Percentiles rank a stretch among this genome's conserved stretches.
phyloP scores from a whole-genome alignment of 92 coral and sea anemone genomes.

The Chrysogorgia sp. region DNA sequence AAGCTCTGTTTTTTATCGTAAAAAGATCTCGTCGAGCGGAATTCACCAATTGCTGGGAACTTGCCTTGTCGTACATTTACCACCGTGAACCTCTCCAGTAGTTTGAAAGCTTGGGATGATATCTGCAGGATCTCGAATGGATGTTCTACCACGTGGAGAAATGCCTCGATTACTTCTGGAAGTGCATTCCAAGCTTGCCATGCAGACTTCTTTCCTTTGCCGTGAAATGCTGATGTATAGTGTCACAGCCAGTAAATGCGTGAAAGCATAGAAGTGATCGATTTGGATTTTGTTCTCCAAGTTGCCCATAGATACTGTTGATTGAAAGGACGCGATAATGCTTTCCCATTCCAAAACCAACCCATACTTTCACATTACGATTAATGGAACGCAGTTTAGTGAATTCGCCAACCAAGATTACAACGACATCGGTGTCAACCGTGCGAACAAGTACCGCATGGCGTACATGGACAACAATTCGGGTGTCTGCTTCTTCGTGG shows the following conservation, averaged over 20 bases:
- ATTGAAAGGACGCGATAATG: conserved; percentile 6
- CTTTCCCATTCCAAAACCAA: conserved; percentile 47
- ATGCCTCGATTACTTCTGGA: conserved; percentile 33
- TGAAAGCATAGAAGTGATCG: conserved; percentile 34
- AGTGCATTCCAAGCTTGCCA: conserved; percentile 31
- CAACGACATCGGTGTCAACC: conserved; percentile 42
- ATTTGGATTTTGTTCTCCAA: conserved; percentile 26
- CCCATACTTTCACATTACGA: conserved; percentile 17
- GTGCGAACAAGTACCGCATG: conserved; percentile 29
- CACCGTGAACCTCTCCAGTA: conserved; percentile 45
- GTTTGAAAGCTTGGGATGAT: conserved; percentile 19
- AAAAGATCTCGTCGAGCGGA: conserved; percentile 41
- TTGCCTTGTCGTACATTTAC: conserved; percentile 50
- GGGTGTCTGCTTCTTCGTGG: conserved; percentile 56
- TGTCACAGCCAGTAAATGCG: conserved; percentile 4
- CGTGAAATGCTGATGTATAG: conserved; percentile 28
- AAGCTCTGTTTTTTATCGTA: conserved; percentile 30
- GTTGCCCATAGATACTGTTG: conserved; percentile 27
- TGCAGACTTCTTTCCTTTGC: conserved; percentile 41
- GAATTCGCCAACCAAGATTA: conserved; percentile 25
- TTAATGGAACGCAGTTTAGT: not conserved
- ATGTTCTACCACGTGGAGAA: conserved; percentile 14
- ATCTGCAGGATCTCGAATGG: conserved; percentile 30
- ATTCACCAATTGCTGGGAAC: conserved; percentile 22
- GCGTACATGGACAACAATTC: conserved; percentile 47